Percentiles rank a stretch among this genome's conserved stretches.
Evolutionary conservation across 2,113 vertebrate genomes (phyloP).

Genomic region (Cathartes aura): DNA sequence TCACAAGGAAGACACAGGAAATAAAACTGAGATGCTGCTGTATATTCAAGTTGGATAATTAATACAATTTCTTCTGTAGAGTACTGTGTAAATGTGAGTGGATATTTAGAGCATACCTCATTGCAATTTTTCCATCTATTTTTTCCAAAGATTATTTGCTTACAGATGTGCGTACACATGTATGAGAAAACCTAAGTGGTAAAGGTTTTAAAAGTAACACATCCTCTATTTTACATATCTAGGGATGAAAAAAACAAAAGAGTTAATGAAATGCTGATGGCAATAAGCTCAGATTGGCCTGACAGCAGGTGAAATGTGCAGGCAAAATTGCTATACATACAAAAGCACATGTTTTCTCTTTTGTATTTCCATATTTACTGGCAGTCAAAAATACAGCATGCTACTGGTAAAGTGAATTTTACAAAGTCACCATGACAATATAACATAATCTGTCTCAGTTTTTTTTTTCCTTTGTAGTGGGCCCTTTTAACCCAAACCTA

Average conservation of each 20-base stretch:
- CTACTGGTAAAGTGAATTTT: neutral
- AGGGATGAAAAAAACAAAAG: neutral
- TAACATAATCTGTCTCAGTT: neutral
- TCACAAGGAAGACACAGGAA: neutral
- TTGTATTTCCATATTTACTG: neutral
- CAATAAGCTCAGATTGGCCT: neutral
- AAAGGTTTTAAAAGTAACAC: neutral
- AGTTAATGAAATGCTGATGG: neutral
- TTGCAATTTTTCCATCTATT: neutral
- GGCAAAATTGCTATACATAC: neutral
- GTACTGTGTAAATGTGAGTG: neutral
- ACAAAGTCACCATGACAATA: neutral
- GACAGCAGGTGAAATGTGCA: neutral
- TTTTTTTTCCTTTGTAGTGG: neutral
- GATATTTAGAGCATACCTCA: neutral
- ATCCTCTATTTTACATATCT: neutral
- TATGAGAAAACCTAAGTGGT: neutral
- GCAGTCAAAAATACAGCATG: constrained; percentile 16
- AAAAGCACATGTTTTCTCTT: constrained; percentile 37
- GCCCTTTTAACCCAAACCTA: neutral
- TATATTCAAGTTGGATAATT: neutral
- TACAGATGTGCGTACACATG: neutral
- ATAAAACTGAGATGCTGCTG: neutral
- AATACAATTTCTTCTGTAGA: neutral
- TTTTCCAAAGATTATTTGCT: neutral